Evolutionary conservation across 2,797 vertebrate genomes (phyloP).

Genomic region (Gouania willdenowi): DNA sequence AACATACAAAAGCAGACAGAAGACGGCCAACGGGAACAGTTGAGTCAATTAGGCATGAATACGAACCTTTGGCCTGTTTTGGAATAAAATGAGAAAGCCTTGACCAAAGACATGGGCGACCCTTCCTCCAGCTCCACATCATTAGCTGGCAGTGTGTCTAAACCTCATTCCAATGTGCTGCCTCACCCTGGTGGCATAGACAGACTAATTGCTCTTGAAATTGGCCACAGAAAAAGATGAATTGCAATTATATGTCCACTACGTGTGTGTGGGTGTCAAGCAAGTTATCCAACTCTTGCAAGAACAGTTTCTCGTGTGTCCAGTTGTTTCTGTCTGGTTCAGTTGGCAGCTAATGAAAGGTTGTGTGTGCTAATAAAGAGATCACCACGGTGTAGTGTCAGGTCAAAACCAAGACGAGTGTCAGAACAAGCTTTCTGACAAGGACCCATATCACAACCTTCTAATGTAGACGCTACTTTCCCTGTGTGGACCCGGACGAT

Average conservation of each 20-base stretch:
- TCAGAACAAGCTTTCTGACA: slow-evolving; percentile 48
- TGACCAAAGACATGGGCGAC: slow-evolving; percentile 34
- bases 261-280: not conserved
- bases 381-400: slow-evolving; percentile 40
- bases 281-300: not conserved
- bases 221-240: slow-evolving; percentile 32
- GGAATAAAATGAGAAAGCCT: slow-evolving; percentile 35
- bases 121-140: slow-evolving; percentile 40
- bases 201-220: slow-evolving; percentile 69
- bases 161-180: slow-evolving; percentile 14
- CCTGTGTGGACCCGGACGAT: slow-evolving; percentile 28
- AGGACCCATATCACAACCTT: slow-evolving; percentile 32
- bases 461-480: slow-evolving; percentile 28
- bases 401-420: slow-evolving; percentile 54
- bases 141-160: slow-evolving; percentile 45
- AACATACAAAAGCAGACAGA: slow-evolving; percentile 34
- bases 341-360: slow-evolving; percentile 14
- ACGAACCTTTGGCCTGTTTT: slow-evolving; percentile 41
- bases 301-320: slow-evolving; percentile 15
- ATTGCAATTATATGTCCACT: not conserved
- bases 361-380: slow-evolving; percentile 14
- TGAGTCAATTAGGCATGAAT: slow-evolving; percentile 62
- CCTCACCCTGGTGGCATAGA: slow-evolving; percentile 38
- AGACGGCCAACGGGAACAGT: slow-evolving; percentile 23
- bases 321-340: slow-evolving; percentile 32